Evolutionary conservation across 2,113 vertebrate species (phyloP).

Genomic region (Antechinus flavipes): DNA sequence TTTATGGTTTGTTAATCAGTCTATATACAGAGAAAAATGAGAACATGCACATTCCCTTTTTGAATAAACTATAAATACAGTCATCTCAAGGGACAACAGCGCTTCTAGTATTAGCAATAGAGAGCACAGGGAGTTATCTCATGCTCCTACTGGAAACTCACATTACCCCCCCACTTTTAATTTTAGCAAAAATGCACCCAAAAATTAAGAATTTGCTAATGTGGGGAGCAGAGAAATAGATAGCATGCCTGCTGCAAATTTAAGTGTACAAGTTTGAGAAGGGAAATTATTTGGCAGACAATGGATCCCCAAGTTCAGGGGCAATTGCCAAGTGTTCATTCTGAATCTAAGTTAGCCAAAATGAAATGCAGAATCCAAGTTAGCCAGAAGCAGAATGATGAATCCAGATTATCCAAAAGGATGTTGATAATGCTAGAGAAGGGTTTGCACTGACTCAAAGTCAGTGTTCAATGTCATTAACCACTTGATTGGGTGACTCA

Average conservation of each 20-base stretch:
- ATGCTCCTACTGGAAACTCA: neutral
- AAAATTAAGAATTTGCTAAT: neutral
- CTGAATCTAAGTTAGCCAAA: too few relatives aligned
- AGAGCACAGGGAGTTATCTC: neutral
- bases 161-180: neutral
- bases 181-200: neutral
- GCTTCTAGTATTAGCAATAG: neutral
- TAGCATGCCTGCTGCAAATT: too few relatives aligned
- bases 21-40: accelerated
- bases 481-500: neutral
- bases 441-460: too few relatives aligned
- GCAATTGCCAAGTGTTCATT: too few relatives aligned
- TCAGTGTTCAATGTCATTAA: neutral
- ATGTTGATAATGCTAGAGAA: neutral
- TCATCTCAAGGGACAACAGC: neutral
- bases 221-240: too few relatives aligned
- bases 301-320: too few relatives aligned
- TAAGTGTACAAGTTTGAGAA: too few relatives aligned
- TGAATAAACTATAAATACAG: neutral
- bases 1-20: neutral
- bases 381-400: too few relatives aligned
- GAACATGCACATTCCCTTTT: neutral
- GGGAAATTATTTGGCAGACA: too few relatives aligned
- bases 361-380: too few relatives aligned
- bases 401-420: neutral